Evolutionary conservation across 2,888 invertebrate species (phyloP).

Genomic region (Phymatocera aterrima): DNA sequence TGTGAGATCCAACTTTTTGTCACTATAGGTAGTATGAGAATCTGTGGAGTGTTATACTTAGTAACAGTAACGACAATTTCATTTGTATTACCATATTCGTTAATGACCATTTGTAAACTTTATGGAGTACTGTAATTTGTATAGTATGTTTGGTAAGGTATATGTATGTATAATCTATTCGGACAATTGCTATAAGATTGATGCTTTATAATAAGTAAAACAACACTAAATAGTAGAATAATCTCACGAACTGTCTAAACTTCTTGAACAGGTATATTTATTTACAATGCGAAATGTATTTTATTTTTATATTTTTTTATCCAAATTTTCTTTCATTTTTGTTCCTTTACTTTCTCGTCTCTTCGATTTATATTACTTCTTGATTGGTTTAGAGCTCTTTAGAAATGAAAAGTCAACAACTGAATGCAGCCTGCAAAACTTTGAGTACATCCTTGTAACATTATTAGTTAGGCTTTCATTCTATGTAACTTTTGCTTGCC

Average conservation of each 20-base stretch:
- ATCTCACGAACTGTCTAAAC: conserved; percentile 38
- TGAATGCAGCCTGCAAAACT: conserved; percentile 20
- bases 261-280: conserved; percentile 38
- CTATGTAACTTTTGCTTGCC: conserved; percentile 4
- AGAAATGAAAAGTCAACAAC: conserved; percentile 23
- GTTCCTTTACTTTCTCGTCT: neutral
- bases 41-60: conserved; percentile 14
- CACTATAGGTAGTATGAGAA: conserved; percentile 31
- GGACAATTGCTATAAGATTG: conserved; percentile 32
- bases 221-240: conserved; percentile 45
- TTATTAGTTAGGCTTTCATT: neutral
- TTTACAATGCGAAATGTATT: conserved; percentile 45
- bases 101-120: conserved; percentile 31
- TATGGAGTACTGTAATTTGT: conserved; percentile 22
- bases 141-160: no score
- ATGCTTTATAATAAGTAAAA: conserved; percentile 45
- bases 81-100: conserved; percentile 1
- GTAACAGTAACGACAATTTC: conserved; percentile 17
- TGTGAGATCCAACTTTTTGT: conserved; percentile 30
- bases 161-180: no score
- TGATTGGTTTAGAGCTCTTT: conserved; percentile 23
- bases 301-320: neutral
- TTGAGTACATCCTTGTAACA: neutral
- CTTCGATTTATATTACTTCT: neutral
- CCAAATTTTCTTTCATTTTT: no score